Evolutionary conservation across 2,797 vertebrate genomes (phyloP), one percentile per base, ranked within the genome.

Genomic region (Myotis vivesi): DNA sequence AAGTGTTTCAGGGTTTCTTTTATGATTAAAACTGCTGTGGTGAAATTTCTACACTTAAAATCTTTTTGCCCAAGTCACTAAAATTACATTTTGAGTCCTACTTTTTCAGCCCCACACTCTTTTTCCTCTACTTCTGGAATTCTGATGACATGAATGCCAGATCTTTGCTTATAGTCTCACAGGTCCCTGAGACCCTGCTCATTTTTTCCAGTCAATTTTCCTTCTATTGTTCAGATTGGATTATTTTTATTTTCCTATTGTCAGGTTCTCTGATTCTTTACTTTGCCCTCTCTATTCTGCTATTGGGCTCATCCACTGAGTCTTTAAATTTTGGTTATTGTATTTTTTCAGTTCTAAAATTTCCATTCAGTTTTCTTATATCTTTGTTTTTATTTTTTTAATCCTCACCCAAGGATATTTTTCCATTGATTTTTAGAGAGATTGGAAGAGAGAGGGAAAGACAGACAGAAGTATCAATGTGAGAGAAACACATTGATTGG

Each of bases 61-160:
- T 91, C 38, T 59, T 93, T 90, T 90, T 84, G n/a, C 25, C 41
- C 13, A 85, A 80, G 38, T 85, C 33, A 71, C 49, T 87, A 38
- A 84, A 91, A 68, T 76, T 91, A 49, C 81, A 57, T 86, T 92
- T 93, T 49, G n/a, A 79, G 57, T 87, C n/a, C 66, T 71, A 62
- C 46, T 80, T 80, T 80, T 86, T 91, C 55, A 64, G 55, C 30
- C 49, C 11, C 38, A 82, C 11, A 62, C n/a, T 51, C 13, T 64
- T 92, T 73, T 66, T 73, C 38, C 49, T 91, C 11, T 82, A 33
- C 68, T 64, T 71, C n/a, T 71, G 20, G 68, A 28, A 55, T 17
- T 59, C 57, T 66, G n/a, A 59, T 72, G 72, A 80, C 55, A 41
- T 1, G 11, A 68, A 59, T 85, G 49, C 57, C 38, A 49, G 66